Conservation (phyloP, 2,888 invertebrate species). For the Andrena bicolor region DNA sequence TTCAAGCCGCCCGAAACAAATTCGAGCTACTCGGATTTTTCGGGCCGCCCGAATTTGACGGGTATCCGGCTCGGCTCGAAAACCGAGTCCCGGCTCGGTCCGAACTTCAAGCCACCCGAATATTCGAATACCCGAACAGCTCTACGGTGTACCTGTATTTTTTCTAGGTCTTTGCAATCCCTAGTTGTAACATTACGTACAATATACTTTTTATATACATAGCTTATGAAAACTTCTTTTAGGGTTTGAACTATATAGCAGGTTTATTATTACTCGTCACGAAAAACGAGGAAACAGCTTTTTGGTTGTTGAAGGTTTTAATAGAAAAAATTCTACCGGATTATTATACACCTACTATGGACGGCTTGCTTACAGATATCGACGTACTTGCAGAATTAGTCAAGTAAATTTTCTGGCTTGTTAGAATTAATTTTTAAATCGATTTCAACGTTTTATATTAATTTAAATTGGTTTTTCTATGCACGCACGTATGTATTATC, state of each 20-base stretch:
- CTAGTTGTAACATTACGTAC: too few relatives aligned
- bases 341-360: constrained; percentile 96
- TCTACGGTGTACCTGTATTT: too few relatives aligned
- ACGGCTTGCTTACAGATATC: constrained; percentile 94
- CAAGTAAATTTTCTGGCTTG: constrained; percentile 81
- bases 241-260: constrained; percentile 97
- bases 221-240: constrained; percentile 30
- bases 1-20: too few relatives aligned
- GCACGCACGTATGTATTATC: constrained; percentile 1
- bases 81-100: too few relatives aligned
- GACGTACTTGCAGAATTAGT: constrained; percentile 95
- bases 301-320: constrained; percentile 96
- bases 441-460: not conserved
- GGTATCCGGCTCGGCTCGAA: too few relatives aligned
- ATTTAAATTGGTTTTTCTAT: too few relatives aligned
- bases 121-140: too few relatives aligned
- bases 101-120: too few relatives aligned
- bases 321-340: constrained; percentile 94
- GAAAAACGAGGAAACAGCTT: constrained; percentile 95
- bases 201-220: not conserved
- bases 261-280: constrained; percentile 94
- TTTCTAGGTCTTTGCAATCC: too few relatives aligned
- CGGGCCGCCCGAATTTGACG: too few relatives aligned
- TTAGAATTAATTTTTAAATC: constrained; percentile 9
- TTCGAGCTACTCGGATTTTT: too few relatives aligned